Evolutionary conservation across 1,140 invertebrate species (phyloP).

Genomic region (Drosophila nigromelanica): DNA sequence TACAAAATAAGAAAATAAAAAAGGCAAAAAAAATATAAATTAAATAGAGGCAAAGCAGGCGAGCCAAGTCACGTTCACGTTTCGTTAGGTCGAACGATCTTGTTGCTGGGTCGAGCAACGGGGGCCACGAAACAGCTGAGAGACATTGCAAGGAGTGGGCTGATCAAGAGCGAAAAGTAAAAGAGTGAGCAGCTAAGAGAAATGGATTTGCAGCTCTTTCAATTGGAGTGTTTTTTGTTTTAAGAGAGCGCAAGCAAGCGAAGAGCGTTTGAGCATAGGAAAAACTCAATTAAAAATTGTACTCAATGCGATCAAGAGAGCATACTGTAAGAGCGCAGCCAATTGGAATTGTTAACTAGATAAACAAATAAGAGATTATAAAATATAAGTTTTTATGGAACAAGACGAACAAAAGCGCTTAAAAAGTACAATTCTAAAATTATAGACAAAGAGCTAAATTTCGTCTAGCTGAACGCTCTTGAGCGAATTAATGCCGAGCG

Average conservation of each 20-base stretch:
- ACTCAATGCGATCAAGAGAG: not conserved
- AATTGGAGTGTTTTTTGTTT: not conserved
- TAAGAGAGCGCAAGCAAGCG: constrained; percentile 4
- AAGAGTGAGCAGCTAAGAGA: constrained; percentile 11
- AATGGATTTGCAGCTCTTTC: not conserved
- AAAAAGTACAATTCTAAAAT: not conserved
- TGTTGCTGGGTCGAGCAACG: not conserved
- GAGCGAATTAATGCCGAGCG: constrained; percentile 1
- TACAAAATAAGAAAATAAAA: constrained; percentile 36
- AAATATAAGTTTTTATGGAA: not conserved
- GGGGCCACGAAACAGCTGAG: constrained; percentile 30
- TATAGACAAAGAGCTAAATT: not conserved
- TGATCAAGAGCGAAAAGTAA: not conserved
- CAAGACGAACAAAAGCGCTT: not conserved
- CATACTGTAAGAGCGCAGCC: not conserved
- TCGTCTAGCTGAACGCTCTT: constrained; percentile 2
- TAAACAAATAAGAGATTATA: not conserved
- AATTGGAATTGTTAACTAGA: not conserved
- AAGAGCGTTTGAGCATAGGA: constrained; percentile 21
- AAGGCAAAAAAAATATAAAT: constrained; percentile 20
- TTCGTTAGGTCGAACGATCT: constrained; percentile 55
- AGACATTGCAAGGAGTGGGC: not conserved
- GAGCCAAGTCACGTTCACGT: constrained; percentile 61
- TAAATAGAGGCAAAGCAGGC: constrained; percentile 36
- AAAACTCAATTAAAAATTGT: not conserved